Percentiles rank a stretch among this genome's conserved stretches.
Evolutionary conservation across 2,888 invertebrate species (phyloP).

Genomic region (Hyposoter dolosus): DNA sequence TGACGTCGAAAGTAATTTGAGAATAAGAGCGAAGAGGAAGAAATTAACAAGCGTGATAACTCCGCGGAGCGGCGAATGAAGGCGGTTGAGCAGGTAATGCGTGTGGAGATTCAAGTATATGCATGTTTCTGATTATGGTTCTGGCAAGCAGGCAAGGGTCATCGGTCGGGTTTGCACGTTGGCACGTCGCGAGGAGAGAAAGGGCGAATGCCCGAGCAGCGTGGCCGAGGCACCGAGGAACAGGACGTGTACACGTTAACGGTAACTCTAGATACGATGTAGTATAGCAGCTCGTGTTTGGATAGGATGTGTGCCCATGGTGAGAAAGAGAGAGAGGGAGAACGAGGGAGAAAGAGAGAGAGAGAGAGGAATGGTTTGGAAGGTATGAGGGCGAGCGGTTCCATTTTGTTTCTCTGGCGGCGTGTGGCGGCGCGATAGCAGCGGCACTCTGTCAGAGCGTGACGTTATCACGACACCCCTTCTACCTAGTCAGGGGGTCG

Average conservation of each 20-base stretch:
- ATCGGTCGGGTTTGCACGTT: conserved; percentile 70
- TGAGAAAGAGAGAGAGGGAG: conserved; percentile 30
- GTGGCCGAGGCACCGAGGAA: conserved; percentile 42
- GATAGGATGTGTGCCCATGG: conserved; percentile 54
- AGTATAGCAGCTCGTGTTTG: conserved; percentile 43
- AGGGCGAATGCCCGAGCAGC: conserved; percentile 56
- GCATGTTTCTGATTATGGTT: conserved; percentile 58
- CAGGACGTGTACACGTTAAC: conserved; percentile 58
- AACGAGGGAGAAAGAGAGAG: conserved; percentile 34
- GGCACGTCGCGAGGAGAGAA: conserved; percentile 66
- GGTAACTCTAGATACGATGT: conserved; percentile 56
- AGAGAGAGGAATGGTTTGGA: conserved; percentile 57
- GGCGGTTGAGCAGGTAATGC: conserved; percentile 34
- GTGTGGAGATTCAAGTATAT: conserved; percentile 45
- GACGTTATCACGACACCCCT: conserved; percentile 86
- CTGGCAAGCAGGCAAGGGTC: conserved; percentile 58
- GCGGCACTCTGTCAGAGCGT: conserved; percentile 86
- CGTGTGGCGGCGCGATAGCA: conserved; percentile 86
- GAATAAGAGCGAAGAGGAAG: conserved; percentile 1
- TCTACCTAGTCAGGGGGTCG: conserved; percentile 80
- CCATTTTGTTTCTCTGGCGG: conserved; percentile 86
- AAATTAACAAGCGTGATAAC: conserved; percentile 46
- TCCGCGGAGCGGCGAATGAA: conserved; percentile 4
- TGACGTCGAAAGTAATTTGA: not conserved
- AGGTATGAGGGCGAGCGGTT: conserved; percentile 79